Evolutionary conservation across 1,140 invertebrate genomes (phyloP), one percentile per base, ranked within the genome.

Genomic region (Yoshiicerus persimilis): DNA sequence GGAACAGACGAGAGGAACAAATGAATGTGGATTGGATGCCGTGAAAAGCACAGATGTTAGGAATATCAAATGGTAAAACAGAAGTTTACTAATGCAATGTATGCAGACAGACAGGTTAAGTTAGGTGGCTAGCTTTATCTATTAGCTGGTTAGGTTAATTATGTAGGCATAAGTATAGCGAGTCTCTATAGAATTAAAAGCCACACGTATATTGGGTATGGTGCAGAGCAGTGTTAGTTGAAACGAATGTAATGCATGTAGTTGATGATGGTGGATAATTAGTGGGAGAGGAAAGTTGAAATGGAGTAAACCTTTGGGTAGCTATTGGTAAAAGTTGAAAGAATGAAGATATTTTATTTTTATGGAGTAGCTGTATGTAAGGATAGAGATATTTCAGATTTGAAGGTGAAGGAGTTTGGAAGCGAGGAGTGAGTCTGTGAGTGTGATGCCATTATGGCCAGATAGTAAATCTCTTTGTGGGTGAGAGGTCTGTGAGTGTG

Each of bases 331-430:
- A 84, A 84, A 41, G 38, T 47, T 84, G 56, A 86, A 86, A 86
- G 84, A 86, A 86, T 64, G 56, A 86, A 86, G 84, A 86, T 86
- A 86, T 86, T 86, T 86, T 86, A 86, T 66, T 86, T 86, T 86
- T 86, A 86, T 86, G 84, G 84, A 86, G 56, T 86, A n/a, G 41
- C 36, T 64, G 84, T 66, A 86, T 64, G 84, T 66, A 86, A 64
- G 62, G 56, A 66, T 56, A 86, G 56, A 86, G 56, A 86, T 86
- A 86, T 86, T 86, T 86, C 84, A 86, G 84, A 86, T 86, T 86
- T 86, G 84, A 86, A 86, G 84, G 84, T 86, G 84, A 64, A 64
- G 84, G 47, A 86, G 47, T 64, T 27, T 36, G 23, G 20, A 32
- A 36, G 32, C 11, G 84, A n/a, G n/a, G n/a, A n/a, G n/a, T n/a